Conservation (phyloP, 2,113 vertebrate genomes). For the Psilopogon haemacephalus region DNA sequence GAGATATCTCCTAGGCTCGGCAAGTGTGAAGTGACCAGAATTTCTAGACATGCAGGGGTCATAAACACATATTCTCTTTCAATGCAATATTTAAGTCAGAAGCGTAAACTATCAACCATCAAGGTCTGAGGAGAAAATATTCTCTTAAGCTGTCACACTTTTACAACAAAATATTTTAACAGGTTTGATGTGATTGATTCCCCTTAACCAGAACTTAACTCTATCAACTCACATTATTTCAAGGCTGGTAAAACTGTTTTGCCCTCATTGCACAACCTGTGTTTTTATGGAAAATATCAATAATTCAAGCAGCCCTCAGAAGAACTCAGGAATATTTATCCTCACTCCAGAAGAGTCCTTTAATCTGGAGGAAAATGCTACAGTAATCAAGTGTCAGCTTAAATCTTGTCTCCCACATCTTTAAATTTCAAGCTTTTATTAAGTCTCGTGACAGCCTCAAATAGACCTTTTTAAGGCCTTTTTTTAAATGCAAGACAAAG, state of each 20-base stretch:
- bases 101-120: background rate
- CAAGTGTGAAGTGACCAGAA: background rate
- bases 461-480: background rate
- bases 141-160: background rate
- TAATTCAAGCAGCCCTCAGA: constrained; percentile 24
- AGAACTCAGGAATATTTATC: constrained; percentile 9
- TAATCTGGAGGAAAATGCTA: background rate
- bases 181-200: background rate
- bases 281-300: constrained; percentile 14
- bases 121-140: background rate
- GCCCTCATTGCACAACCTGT: background rate
- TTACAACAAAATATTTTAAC: background rate
- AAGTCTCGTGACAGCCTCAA: background rate
- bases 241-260: background rate
- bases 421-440: background rate
- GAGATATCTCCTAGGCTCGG: background rate
- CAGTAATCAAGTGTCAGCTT: background rate
- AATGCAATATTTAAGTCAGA: background rate
- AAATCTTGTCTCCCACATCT: background rate
- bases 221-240: background rate
- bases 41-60: background rate
- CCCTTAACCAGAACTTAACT: constrained; percentile 17
- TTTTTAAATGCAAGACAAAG: background rate
- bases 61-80: background rate
- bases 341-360: background rate